Evolutionary conservation across 2,797 vertebrate genomes (phyloP).

Genomic region (Megaceryle alcyon): DNA sequence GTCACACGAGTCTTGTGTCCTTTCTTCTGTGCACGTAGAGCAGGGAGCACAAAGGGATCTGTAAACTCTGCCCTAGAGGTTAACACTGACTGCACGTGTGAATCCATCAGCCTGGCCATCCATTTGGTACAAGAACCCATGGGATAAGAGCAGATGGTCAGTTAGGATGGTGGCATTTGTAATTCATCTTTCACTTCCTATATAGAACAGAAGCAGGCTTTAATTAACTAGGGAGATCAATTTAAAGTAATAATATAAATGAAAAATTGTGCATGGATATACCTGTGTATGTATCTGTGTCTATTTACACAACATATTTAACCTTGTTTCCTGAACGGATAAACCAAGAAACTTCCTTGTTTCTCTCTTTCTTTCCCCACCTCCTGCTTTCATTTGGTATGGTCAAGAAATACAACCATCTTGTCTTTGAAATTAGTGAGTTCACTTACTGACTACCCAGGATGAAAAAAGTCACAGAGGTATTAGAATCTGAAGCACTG

Average conservation of each 20-base stretch:
- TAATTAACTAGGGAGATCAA: not conserved
- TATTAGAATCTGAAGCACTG: not conserved
- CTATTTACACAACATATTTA: not conserved
- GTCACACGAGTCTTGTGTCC: accelerated
- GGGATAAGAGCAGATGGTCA: not conserved
- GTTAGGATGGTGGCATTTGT: not conserved
- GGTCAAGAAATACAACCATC: not conserved
- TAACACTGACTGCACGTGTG: not conserved
- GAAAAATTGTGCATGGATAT: not conserved
- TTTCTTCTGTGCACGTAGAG: not conserved
- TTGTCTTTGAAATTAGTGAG: not conserved
- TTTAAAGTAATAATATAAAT: not conserved
- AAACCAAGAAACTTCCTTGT: not conserved
- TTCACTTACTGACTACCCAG: not conserved
- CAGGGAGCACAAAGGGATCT: not conserved
- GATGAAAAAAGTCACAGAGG: not conserved
- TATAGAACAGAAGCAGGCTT: not conserved
- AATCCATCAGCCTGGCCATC: not conserved
- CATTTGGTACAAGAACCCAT: accelerated
- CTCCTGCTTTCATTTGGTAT: not conserved
- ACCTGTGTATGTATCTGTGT: not conserved
- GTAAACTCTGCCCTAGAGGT: not conserved
- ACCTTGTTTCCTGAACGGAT: not conserved
- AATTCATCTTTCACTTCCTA: not conserved
- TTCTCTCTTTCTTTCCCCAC: not conserved